Percentiles rank a stretch among this genome's conserved stretches.
These are phyloP conservation scores for Agapostemon virescens DNA, from an alignment of 2,888 invertebrate genomes.

Conservation along the genomic window DNA sequence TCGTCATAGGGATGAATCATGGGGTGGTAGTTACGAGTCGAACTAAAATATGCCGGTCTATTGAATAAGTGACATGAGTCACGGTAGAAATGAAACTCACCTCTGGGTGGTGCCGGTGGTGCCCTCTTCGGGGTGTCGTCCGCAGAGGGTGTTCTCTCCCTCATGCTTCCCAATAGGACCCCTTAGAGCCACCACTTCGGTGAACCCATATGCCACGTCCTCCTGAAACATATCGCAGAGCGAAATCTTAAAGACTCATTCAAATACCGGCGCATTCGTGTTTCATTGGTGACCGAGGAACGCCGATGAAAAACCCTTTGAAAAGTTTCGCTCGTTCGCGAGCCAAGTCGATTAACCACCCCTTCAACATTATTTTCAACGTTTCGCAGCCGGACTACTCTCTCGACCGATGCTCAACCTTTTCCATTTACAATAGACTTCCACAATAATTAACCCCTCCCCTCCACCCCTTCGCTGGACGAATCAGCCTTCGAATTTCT, in stretches of 20 bases:
- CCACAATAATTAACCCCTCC: too few species aligned
- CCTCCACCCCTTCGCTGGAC: too few species aligned
- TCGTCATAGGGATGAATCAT: not conserved
- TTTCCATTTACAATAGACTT: too few species aligned
- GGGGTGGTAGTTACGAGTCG: not conserved
- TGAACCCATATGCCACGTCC: conserved; percentile 56
- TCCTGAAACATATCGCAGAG: conserved; percentile 50
- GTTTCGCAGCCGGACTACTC: not conserved
- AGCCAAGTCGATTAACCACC: not conserved
- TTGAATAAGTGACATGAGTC: conserved; percentile 3
- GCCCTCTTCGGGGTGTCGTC: conserved; percentile 80
- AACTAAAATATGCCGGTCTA: not conserved
- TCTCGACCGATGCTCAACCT: not conserved
- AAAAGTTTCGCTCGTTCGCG: not conserved
- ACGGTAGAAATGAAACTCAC: conserved; percentile 63
- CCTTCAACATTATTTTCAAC: too few species aligned
- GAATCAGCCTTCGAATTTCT: too few species aligned
- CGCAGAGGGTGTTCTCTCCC: conserved; percentile 80
- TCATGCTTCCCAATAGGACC: conserved; percentile 76
- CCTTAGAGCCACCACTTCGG: conserved; percentile 75
- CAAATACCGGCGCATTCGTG: not conserved
- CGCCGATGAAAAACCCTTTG: not conserved
- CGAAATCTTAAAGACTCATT: not conserved
- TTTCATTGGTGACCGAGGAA: not conserved
- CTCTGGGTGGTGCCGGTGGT: conserved; percentile 78